These are phyloP conservation scores for Drosophila elegans DNA, from an alignment of 1,140 invertebrate species.

Conservation along the genomic window DNA sequence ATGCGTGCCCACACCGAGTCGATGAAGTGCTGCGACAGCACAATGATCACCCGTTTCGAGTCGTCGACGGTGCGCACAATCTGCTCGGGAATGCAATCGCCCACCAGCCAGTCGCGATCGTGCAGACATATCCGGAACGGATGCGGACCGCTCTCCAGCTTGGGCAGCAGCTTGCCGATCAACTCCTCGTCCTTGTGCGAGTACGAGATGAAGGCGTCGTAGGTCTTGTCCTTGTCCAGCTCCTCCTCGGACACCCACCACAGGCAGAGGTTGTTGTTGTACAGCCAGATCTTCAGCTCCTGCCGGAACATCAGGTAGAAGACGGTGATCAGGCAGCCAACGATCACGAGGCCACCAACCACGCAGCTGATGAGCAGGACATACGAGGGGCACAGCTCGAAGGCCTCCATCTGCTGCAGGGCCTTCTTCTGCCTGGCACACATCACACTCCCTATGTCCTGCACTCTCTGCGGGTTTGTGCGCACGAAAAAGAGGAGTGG, in stretches of 20 bases:
- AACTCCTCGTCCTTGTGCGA: conserved; percentile 92
- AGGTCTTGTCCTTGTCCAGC: conserved; percentile 91
- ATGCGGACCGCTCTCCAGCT: conserved; percentile 87
- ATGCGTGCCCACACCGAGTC: conserved; percentile 93
- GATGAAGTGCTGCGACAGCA: conserved; percentile 93
- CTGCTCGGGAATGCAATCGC: conserved; percentile 92
- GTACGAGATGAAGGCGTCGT: conserved; percentile 95
- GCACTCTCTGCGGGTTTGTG: conserved; percentile 77
- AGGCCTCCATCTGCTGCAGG: conserved; percentile 83
- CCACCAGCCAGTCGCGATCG: conserved; percentile 91
- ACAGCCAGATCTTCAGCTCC: conserved; percentile 90
- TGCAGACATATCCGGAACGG: conserved; percentile 91
- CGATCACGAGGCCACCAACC: conserved; percentile 84
- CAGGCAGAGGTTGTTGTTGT: conserved; percentile 88
- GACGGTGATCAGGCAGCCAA: conserved; percentile 85
- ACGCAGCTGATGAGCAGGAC: conserved; percentile 81
- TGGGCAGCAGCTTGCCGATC: conserved; percentile 88
- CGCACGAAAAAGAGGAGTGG: conserved; percentile 87
- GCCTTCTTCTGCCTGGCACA: conserved; percentile 80
- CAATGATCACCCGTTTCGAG: conserved; percentile 92
- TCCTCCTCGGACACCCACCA: conserved; percentile 90
- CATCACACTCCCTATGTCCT: conserved; percentile 79
- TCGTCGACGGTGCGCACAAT: conserved; percentile 91
- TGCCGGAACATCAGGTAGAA: conserved; percentile 88
- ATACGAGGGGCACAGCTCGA: conserved; percentile 86